Base-by-base conservation (phyloP, 2,113 vertebrate species). In the Sorex fumeus region DNA sequence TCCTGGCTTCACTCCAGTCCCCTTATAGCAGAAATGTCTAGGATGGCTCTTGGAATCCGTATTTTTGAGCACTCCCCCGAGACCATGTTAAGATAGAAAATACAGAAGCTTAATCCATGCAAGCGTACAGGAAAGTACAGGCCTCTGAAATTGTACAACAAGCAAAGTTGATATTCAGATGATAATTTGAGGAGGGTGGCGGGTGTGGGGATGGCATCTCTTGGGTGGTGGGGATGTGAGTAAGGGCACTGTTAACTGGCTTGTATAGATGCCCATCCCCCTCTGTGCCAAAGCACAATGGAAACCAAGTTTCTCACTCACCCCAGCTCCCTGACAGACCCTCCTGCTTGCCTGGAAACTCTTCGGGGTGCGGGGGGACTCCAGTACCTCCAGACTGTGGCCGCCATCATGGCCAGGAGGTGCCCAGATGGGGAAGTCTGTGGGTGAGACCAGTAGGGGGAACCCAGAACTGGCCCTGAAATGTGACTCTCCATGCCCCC, bases 31-130 rank as follows among this genome's bases (percentile, higher is more conserved):
- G 57, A 83, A 86, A 89, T 92, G 75, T 91, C 77, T 72, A 66
- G 53, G 50, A 43, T 74, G 45, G 57, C 72, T 92, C 47, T 83
- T 79, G 82, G 67, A 80, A 84, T 84, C 23, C 30, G 30, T 75
- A 79, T 60, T 84, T 85, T 30, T 81, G 57, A 66, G 84, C 85
- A 71, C 12, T 10, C 91, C 71, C 75, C 60, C 78, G 84, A 69
- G 83, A 76, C 84, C 57, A 23, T 80, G 80, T 75, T 88, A 80
- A 70, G 47, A 71, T 21, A 25, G 50, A 81, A 71, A 71, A 84
- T 70, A 36, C 15, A 80, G 50, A 77, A n/a, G 78, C 40, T 66
- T 84, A 19, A 19, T 84, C 36, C 90, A 92, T 57, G 13, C 21
- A 91, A 45, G 2, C 47, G 4, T 74, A 32, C 25, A 79, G 79